These are phyloP conservation scores for Odocoileus virginianus DNA, from an alignment of 2,113 vertebrate genomes.

Conservation along the genomic window DNA sequence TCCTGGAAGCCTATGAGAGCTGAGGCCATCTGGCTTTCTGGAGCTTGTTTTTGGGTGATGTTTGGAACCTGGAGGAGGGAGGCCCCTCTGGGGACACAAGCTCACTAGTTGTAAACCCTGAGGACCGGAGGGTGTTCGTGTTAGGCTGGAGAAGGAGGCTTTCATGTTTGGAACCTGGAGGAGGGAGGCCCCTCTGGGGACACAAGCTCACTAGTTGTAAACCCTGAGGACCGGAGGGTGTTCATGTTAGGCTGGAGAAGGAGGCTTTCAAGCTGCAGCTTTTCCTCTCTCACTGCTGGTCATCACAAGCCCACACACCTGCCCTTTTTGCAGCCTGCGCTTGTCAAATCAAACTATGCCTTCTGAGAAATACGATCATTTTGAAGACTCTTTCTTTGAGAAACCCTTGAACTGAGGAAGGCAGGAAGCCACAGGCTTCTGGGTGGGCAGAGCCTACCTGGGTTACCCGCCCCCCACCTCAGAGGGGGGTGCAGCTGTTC, in stretches of 20 bases:
- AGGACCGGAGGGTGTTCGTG: neutral
- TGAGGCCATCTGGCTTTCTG: constrained; percentile 53
- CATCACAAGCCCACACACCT: neutral
- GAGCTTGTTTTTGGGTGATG: neutral
- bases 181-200: neutral
- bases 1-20: constrained; percentile 57
- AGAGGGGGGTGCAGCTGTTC: constrained; percentile 34
- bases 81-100: neutral
- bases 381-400: constrained; percentile 47
- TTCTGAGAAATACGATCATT: constrained; percentile 56
- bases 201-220: neutral
- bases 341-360: neutral
- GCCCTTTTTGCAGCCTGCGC: neutral
- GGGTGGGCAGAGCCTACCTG: constrained; percentile 60
- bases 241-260: neutral
- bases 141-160: neutral
- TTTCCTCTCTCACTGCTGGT: neutral
- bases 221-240: neutral
- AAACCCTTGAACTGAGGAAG: constrained; percentile 58
- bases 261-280: neutral
- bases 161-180: neutral
- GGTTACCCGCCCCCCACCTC: constrained; percentile 2
- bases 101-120: neutral
- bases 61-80: neutral
- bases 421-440: constrained; percentile 71